Evolutionary conservation across 2,113 vertebrate species (phyloP).

Genomic region (Symphodus melops): DNA sequence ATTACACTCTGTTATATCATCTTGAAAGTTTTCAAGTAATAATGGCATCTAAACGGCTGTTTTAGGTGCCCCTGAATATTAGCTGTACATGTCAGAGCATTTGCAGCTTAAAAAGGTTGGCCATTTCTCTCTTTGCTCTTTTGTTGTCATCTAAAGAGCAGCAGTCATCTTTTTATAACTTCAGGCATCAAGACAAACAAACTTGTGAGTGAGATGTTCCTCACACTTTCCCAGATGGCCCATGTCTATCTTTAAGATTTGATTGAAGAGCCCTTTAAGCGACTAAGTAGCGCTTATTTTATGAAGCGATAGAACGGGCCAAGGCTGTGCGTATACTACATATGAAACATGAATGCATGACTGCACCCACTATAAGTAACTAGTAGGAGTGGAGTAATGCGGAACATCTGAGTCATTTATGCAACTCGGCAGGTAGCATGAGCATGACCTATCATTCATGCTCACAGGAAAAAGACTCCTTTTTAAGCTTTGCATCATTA

Average conservation of each 20-base stretch:
- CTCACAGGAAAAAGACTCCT: neutral
- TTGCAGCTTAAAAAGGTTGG: conserved; percentile 1
- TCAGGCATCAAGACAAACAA: conserved; percentile 10
- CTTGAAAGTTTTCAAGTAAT: conserved; percentile 30
- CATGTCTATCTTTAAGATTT: conserved; percentile 41
- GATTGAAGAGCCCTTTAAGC: conserved; percentile 22
- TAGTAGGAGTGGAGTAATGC: neutral
- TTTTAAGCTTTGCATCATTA: neutral
- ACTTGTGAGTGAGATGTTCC: conserved; percentile 31
- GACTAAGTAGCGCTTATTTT: conserved; percentile 30
- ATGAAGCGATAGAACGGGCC: neutral
- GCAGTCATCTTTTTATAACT: conserved; percentile 33
- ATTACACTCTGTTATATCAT: conserved; percentile 30
- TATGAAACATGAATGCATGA: conserved; percentile 13
- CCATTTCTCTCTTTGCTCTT: conserved; percentile 11
- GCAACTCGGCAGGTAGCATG: neutral
- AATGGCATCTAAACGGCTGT: conserved; percentile 7
- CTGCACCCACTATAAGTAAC: neutral
- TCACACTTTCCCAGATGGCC: conserved; percentile 46
- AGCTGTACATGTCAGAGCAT: conserved; percentile 11
- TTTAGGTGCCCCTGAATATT: conserved; percentile 9
- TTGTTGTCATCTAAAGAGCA: conserved; percentile 23
- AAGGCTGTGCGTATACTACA: neutral
- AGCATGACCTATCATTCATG: conserved; percentile 3
- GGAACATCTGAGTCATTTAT: conserved; percentile 1